A percentile compares a stretch with the other conserved stretches of the same genome.
These are phyloP conservation scores for Dolichoris vasculosae DNA, from an alignment of 1,140 invertebrate species.

Conservation along the genomic window DNA sequence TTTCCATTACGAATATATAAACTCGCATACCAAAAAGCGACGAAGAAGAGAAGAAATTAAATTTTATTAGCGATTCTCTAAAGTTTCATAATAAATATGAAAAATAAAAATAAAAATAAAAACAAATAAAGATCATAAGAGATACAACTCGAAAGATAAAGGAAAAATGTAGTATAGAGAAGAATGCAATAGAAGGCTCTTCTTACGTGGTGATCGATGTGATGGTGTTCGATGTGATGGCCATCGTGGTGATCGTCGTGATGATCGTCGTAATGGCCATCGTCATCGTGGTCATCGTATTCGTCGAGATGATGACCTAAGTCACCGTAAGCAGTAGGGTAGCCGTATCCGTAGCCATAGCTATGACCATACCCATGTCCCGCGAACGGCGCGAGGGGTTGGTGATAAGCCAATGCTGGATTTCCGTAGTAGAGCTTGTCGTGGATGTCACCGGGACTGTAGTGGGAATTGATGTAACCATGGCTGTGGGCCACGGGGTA, in stretches of 20 bases:
- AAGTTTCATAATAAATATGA: too few relatives aligned
- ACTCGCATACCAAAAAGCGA: neutral
- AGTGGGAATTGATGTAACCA: slow-evolving; percentile 31
- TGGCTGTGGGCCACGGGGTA: slow-evolving; percentile 37
- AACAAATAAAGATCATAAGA: too few relatives aligned
- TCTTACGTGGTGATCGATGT: slow-evolving; percentile 58
- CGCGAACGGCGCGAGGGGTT: neutral
- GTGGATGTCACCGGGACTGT: slow-evolving; percentile 45
- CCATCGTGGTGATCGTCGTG: neutral
- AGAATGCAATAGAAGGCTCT: neutral
- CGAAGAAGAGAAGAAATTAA: too few relatives aligned
- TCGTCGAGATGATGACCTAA: neutral
- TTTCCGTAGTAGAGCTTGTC: slow-evolving; percentile 54
- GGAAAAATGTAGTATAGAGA: neutral
- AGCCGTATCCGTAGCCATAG: slow-evolving; percentile 52
- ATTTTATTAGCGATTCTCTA: too few relatives aligned
- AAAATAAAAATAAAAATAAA: too few relatives aligned
- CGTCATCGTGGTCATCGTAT: slow-evolving; percentile 15
- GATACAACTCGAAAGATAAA: neutral
- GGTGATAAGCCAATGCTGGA: slow-evolving; percentile 27
- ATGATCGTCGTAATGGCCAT: neutral
- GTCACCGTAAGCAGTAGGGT: neutral
- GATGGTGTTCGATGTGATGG: neutral
- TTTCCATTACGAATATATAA: neutral
- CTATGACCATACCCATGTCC: slow-evolving; percentile 55